Conservation (phyloP, 2,797 vertebrate species). For the Pseudomugil tenellus region DNA sequence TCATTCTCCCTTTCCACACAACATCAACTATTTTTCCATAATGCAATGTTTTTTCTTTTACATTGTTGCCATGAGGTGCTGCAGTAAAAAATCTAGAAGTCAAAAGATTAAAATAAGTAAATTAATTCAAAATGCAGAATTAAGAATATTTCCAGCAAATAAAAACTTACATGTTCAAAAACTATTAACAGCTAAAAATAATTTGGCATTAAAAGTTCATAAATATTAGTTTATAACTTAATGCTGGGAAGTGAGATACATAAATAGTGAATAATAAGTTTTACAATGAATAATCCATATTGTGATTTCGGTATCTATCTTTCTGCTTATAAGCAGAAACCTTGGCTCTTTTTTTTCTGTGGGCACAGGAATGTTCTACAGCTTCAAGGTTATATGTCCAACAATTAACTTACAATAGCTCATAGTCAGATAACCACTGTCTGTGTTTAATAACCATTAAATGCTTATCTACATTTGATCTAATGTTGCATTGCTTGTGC, state of each 20-base stretch:
- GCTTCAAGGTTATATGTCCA: slow-evolving; percentile 18
- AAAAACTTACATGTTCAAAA: background rate
- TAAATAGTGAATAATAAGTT: too few relatives aligned
- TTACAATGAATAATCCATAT: slow-evolving; percentile 36
- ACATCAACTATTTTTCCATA: slow-evolving; percentile 34
- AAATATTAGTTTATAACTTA: slow-evolving; percentile 39
- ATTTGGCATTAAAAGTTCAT: slow-evolving; percentile 19
- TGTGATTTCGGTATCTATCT: slow-evolving; percentile 9
- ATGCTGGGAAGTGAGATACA: slow-evolving; percentile 27
- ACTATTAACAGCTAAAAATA: slow-evolving; percentile 24
- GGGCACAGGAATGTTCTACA: background rate
- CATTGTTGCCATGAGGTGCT: slow-evolving; percentile 1
- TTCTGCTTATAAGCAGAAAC: slow-evolving; percentile 5
- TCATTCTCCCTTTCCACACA: slow-evolving; percentile 24
- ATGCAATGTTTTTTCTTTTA: slow-evolving; percentile 24
- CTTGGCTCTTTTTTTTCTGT: background rate
- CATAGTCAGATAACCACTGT: slow-evolving; percentile 36
- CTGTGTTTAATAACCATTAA: slow-evolving; percentile 30
- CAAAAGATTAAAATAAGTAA: too few relatives aligned
- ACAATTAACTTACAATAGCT: slow-evolving; percentile 11
- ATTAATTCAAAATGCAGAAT: background rate
- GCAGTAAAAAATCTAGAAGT: background rate
- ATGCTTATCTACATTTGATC: slow-evolving; percentile 37
- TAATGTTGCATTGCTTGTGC: slow-evolving; percentile 24
- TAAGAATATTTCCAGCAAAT: background rate